phyloP scores from a whole-genome alignment of 2,797 vertebrate species.

The Sardinella longiceps region DNA sequence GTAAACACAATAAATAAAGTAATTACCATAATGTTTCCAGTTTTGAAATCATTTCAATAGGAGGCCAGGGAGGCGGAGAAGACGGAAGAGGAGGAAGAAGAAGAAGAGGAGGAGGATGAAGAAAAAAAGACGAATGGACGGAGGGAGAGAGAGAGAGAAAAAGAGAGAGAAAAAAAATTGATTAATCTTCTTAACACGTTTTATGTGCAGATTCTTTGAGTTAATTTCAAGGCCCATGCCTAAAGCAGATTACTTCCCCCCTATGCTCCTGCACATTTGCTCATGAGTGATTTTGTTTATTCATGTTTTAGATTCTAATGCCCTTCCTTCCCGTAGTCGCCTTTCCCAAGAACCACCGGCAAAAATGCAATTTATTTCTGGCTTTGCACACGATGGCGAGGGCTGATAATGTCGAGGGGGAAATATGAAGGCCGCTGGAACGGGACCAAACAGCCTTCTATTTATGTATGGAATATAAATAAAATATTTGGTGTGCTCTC shows the following conservation, averaged over 20 bases:
- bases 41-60: constrained; percentile 61
- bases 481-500: constrained; percentile 72
- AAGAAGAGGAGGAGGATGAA: constrained; percentile 23
- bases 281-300: constrained; percentile 85
- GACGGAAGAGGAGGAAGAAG: constrained; percentile 58
- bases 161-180: too few species aligned
- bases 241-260: constrained; percentile 81
- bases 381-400: constrained; percentile 76
- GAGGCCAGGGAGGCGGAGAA: constrained; percentile 27
- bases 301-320: constrained; percentile 84
- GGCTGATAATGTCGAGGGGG: constrained; percentile 80
- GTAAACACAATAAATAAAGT: constrained; percentile 74
- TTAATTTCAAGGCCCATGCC: constrained; percentile 81
- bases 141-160: constrained; percentile 38
- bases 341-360: constrained; percentile 72
- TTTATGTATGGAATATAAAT: constrained; percentile 85
- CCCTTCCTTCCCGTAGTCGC: constrained; percentile 73
- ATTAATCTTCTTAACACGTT: constrained; percentile 82
- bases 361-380: constrained; percentile 84
- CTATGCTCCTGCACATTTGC: constrained; percentile 79
- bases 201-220: constrained; percentile 80
- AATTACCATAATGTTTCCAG: constrained; percentile 77
- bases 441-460: constrained; percentile 77
- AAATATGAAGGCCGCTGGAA: constrained; percentile 81
- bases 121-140: constrained; percentile 45